These are phyloP conservation scores for Pelosia muscerda DNA, from an alignment of 2,888 invertebrate species.

Conservation along the genomic window DNA sequence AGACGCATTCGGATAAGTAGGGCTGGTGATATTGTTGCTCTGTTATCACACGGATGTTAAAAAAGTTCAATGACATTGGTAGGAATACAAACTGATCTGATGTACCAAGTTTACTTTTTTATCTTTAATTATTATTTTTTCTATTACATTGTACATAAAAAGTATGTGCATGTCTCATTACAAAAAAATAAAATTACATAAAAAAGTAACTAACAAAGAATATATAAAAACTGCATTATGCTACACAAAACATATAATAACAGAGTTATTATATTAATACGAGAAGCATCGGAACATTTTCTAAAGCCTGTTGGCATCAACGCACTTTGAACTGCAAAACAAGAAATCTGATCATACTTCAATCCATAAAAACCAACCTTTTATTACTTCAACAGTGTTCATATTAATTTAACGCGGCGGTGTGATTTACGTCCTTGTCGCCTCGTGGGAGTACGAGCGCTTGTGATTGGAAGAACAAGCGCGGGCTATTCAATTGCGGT, in stretches of 20 bases:
- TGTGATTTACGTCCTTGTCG: slow-evolving; percentile 73
- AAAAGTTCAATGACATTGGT: too few species aligned
- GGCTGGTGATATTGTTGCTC: too few species aligned
- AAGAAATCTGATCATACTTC: slow-evolving; percentile 43
- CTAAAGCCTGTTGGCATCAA: slow-evolving; percentile 48
- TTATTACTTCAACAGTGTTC: slow-evolving; percentile 43
- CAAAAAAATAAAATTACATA: not conserved
- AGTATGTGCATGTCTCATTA: not conserved
- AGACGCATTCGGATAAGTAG: too few species aligned
- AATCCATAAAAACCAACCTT: slow-evolving; percentile 34
- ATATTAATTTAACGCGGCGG: slow-evolving; percentile 57
- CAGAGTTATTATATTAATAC: not conserved
- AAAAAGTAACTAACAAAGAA: not conserved
- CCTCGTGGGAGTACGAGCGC: slow-evolving; percentile 64
- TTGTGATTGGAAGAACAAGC: slow-evolving; percentile 69
- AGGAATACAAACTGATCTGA: not conserved
- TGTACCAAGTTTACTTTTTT: too few species aligned
- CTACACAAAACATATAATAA: not conserved
- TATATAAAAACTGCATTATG: not conserved
- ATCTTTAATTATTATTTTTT: not conserved
- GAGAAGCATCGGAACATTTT: not conserved
- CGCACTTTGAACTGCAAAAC: slow-evolving; percentile 50
- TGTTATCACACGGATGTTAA: too few species aligned
- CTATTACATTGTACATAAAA: not conserved
- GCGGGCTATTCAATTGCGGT: slow-evolving; percentile 81